A percentile compares a stretch with the other conserved stretches of the same genome.
Evolutionary conservation across 2,888 invertebrate genomes (phyloP).

Genomic region (Germaria angustata): DNA sequence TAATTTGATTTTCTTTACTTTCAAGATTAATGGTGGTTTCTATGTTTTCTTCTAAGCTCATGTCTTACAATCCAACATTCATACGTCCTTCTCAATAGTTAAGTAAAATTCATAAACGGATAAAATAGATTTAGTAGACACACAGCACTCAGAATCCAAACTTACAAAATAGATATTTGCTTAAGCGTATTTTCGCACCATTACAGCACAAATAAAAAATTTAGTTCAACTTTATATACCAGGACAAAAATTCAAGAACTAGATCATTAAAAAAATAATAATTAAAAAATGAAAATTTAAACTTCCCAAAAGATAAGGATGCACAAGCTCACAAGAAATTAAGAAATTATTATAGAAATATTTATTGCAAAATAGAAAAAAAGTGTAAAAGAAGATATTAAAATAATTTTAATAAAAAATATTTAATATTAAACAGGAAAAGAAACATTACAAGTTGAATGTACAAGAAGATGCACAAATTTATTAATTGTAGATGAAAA

Average conservation of each 20-base stretch:
- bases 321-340: slow-evolving; percentile 34
- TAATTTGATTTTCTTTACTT: not conserved
- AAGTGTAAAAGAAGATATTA: slow-evolving; percentile 28
- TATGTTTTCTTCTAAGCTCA: slow-evolving; percentile 5
- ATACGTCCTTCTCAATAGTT: slow-evolving; percentile 22
- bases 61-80: not conserved
- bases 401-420: slow-evolving; percentile 37
- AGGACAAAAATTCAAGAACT: slow-evolving; percentile 25
- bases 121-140: slow-evolving; percentile 22
- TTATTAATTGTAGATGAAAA: slow-evolving; percentile 10
- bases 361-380: not conserved
- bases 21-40: slow-evolving; percentile 45
- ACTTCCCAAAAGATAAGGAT: slow-evolving; percentile 43
- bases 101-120: not conserved
- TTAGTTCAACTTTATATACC: slow-evolving; percentile 38
- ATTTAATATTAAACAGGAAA: slow-evolving; percentile 47
- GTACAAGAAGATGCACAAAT: not conserved
- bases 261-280: slow-evolving; percentile 21
- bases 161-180: slow-evolving; percentile 31
- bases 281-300: slow-evolving; percentile 51
- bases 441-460: not conserved
- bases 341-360: slow-evolving; percentile 20
- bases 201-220: slow-evolving; percentile 46
- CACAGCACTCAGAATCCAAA: slow-evolving; percentile 40
- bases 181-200: slow-evolving; percentile 65